These are phyloP conservation scores for Ailurus styani DNA, from an alignment of 2,113 vertebrate species.

Conservation along the genomic window DNA sequence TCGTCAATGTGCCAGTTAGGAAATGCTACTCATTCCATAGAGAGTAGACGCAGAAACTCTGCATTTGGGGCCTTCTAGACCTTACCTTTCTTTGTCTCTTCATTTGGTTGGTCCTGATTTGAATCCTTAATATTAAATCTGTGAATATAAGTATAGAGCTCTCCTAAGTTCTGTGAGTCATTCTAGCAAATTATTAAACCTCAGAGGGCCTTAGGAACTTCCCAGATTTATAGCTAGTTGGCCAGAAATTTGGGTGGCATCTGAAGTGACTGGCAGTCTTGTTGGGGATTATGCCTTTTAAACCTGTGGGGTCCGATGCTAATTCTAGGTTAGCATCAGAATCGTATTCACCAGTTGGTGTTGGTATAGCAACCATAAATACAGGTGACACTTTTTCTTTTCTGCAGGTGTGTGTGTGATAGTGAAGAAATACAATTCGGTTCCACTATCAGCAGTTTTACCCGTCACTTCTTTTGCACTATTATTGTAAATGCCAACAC, in stretches of 20 bases:
- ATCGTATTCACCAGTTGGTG: not conserved
- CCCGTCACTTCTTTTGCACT: not conserved
- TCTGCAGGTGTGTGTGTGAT: not conserved
- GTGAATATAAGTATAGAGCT: not conserved
- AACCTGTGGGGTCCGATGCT: not conserved
- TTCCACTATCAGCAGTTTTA: not conserved
- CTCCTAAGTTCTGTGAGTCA: not conserved
- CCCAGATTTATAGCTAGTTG: not conserved
- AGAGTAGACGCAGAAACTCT: not conserved
- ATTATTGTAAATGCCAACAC: not conserved
- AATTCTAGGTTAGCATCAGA: not conserved
- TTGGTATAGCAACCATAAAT: not conserved
- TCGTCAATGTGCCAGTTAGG: not conserved
- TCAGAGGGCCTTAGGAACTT: not conserved
- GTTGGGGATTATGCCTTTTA: not conserved
- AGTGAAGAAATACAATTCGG: not conserved
- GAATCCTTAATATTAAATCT: not conserved
- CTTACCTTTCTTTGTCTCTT: not conserved
- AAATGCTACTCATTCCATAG: not conserved
- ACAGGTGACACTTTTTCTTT: not conserved
- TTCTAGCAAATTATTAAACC: not conserved
- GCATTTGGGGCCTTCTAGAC: not conserved
- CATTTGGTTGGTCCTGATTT: not conserved
- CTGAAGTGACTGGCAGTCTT: not conserved
- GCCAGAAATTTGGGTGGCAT: not conserved